phyloP scores from a whole-genome alignment of 2,797 vertebrate genomes.

The Enteromius unitaeniatus region DNA sequence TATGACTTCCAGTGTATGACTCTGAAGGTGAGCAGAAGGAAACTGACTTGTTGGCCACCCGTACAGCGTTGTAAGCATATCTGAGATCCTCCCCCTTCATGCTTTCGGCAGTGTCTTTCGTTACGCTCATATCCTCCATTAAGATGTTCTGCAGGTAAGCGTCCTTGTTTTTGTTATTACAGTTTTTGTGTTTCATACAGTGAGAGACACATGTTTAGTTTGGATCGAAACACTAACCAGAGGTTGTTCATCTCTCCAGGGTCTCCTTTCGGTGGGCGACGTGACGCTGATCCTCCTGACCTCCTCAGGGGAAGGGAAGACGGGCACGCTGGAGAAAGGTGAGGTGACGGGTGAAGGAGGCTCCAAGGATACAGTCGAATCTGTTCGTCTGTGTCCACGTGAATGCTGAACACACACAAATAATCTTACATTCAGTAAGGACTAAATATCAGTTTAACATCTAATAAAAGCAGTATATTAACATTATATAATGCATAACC shows the following conservation, averaged over 20 bases:
- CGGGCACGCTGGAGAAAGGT: slow-evolving; percentile 60
- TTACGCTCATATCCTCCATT: slow-evolving; percentile 75
- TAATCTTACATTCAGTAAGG: neutral
- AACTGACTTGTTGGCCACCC: slow-evolving; percentile 83
- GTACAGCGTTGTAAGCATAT: slow-evolving; percentile 76
- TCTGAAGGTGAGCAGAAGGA: neutral
- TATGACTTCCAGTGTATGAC: neutral
- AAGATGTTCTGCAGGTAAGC: slow-evolving; percentile 66
- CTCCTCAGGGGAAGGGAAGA: slow-evolving; percentile 69
- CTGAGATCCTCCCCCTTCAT: slow-evolving; percentile 77
- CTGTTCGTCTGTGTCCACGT: slow-evolving; percentile 71
- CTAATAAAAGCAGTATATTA: neutral
- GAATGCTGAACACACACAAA: slow-evolving; percentile 66
- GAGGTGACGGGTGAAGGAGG: slow-evolving; percentile 65
- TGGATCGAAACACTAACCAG: slow-evolving; percentile 67
- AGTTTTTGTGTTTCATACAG: slow-evolving; percentile 2
- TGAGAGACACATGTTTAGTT: neutral
- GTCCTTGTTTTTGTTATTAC: neutral
- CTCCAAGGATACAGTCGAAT: slow-evolving; percentile 72
- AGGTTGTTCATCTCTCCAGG: slow-evolving; percentile 62
- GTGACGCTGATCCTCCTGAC: slow-evolving; percentile 72
- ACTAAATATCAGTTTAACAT: neutral
- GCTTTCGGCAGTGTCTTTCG: slow-evolving; percentile 72
- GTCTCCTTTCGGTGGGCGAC: slow-evolving; percentile 67
- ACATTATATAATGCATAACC: neutral